These are phyloP conservation scores for Papilio elwesi DNA, from an alignment of 2,888 invertebrate genomes.

Conservation along the genomic window DNA sequence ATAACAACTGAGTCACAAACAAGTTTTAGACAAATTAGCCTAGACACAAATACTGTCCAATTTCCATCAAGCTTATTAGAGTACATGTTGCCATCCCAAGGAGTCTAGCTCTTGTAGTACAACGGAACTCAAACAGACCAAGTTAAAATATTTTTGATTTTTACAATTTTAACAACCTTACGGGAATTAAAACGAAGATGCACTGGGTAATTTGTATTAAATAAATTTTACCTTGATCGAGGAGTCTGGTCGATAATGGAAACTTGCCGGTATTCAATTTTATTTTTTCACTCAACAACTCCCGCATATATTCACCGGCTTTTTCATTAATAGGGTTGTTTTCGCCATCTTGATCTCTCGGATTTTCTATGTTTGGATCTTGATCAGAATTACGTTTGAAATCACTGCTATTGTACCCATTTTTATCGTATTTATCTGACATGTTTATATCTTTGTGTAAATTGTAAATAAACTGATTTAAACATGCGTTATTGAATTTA, in stretches of 20 bases:
- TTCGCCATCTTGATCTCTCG: conserved; percentile 81
- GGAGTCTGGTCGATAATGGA: conserved; percentile 87
- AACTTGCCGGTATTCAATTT: conserved; percentile 87
- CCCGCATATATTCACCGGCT: conserved; percentile 90
- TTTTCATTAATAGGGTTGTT: conserved; percentile 86
- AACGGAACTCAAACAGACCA: neutral
- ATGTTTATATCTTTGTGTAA: conserved; percentile 48
- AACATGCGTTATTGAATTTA: conserved; percentile 19
- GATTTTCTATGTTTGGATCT: conserved; percentile 55
- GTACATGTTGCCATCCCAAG: no score
- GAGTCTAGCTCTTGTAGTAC: neutral
- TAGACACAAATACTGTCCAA: neutral
- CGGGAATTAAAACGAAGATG: neutral
- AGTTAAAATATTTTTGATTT: neutral
- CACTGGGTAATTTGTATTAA: neutral
- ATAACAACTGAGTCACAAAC: neutral
- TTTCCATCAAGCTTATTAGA: neutral
- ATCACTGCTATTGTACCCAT: conserved; percentile 77
- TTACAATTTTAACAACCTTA: no score
- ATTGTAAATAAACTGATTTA: neutral
- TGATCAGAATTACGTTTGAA: conserved; percentile 75
- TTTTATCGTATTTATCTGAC: conserved; percentile 75
- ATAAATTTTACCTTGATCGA: conserved; percentile 87
- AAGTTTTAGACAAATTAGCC: no score
- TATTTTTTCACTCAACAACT: conserved; percentile 88